A percentile compares a stretch with the other conserved stretches of the same genome.
Evolutionary conservation across 2,797 vertebrate species (phyloP).

Genomic region (Staurois parvus): DNA sequence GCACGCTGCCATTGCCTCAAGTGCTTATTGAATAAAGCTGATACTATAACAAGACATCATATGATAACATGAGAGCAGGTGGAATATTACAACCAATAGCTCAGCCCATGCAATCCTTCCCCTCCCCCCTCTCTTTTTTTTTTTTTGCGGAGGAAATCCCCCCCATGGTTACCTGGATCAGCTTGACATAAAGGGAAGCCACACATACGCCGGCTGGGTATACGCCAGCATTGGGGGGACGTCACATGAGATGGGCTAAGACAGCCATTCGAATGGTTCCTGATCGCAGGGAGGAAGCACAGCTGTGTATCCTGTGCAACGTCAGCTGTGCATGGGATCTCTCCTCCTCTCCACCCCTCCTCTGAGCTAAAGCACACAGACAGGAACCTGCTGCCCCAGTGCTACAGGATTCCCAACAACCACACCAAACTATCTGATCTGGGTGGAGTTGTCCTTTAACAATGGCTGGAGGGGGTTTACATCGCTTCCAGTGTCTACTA

Average conservation of each 20-base stretch:
- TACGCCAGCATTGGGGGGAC: not conserved
- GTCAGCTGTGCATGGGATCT: constrained; percentile 39
- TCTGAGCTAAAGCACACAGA: constrained; percentile 5
- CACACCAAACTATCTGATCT: too few species aligned
- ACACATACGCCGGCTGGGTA: too few species aligned
- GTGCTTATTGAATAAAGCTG: too few species aligned
- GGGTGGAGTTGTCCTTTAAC: too few species aligned
- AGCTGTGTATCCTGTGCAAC: constrained; percentile 37
- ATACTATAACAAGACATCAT: too few species aligned
- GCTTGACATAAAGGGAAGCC: not conserved
- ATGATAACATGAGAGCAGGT: too few species aligned
- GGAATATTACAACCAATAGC: not conserved
- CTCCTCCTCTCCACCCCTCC: constrained; percentile 41
- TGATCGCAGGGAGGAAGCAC: constrained; percentile 16
- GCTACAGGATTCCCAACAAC: not conserved
- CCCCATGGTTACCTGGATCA: not conserved
- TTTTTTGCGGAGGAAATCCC: not conserved
- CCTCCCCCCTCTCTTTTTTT: not conserved
- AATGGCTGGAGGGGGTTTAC: not conserved
- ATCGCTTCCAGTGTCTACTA: not conserved
- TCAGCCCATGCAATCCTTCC: not conserved
- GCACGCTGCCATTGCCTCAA: too few species aligned
- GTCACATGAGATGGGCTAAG: constrained; percentile 1
- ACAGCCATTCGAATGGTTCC: constrained; percentile 13
- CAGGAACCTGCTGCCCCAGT: not conserved